Conservation (phyloP, 2,888 invertebrate species). For the Spodoptera littoralis region DNA sequence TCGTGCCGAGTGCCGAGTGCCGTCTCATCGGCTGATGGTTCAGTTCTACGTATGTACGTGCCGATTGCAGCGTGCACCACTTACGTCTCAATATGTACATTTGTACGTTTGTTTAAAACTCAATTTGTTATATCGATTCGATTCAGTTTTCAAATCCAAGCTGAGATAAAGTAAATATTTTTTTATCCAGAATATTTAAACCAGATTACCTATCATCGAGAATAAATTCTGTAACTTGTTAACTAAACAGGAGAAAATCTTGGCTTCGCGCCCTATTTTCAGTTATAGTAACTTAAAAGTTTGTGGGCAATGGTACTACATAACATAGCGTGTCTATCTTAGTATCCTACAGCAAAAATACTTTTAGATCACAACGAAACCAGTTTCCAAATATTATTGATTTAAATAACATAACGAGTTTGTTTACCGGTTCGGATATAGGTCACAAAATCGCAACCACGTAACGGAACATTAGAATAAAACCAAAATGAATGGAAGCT, state of each 20-base stretch:
- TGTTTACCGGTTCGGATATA: conserved; percentile 48
- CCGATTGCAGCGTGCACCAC: conserved; percentile 16
- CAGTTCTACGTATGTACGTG: conserved; percentile 28
- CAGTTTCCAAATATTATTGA: conserved; percentile 25
- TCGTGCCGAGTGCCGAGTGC: neutral
- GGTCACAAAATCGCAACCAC: conserved; percentile 32
- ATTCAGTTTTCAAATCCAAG: too few species aligned
- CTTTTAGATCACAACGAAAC: conserved; percentile 20
- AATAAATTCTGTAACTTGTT: too few species aligned
- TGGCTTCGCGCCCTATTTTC: too few species aligned
- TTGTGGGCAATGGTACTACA: too few species aligned
- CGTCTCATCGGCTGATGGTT: conserved; percentile 20
- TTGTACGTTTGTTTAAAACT: conserved; percentile 34
- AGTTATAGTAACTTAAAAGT: too few species aligned
- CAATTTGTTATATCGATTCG: conserved; percentile 29
- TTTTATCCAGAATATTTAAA: too few species aligned
- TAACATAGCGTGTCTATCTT: too few species aligned
- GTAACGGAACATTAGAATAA: conserved; percentile 37
- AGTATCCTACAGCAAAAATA: too few species aligned
- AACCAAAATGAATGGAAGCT: conserved; percentile 6
- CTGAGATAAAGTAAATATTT: too few species aligned
- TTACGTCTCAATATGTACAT: conserved; percentile 29
- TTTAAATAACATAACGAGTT: conserved; percentile 42
- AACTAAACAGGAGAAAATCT: too few species aligned
- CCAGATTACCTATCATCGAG: too few species aligned